A percentile compares a stretch with the other conserved stretches of the same genome.
Conservation (phyloP, 2,888 invertebrate species). For the Cinara cedri region DNA sequence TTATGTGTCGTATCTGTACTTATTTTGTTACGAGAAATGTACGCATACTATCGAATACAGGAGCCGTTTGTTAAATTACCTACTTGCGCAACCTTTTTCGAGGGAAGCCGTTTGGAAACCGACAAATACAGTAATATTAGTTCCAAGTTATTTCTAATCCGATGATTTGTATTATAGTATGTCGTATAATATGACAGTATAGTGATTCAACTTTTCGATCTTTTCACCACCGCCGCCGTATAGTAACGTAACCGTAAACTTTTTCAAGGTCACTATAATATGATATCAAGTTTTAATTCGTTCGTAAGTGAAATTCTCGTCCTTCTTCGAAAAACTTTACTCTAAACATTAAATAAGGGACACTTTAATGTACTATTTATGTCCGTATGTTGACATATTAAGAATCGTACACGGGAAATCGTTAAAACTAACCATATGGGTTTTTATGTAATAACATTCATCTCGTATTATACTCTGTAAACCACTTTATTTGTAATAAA, state of each 20-base stretch:
- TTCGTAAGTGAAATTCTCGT: conserved; percentile 2
- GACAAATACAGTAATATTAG: not conserved
- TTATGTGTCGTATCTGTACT: too few relatives aligned
- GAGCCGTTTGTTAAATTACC: too few relatives aligned
- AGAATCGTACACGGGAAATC: not conserved
- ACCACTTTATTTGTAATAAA: not conserved
- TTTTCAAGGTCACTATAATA: not conserved
- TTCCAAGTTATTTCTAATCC: conserved; percentile 7
- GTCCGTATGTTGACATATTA: not conserved
- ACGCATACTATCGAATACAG: too few relatives aligned
- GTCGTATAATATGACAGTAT: not conserved
- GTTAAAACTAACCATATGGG: not conserved
- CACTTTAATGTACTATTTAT: too few relatives aligned
- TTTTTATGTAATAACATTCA: conserved; percentile 6
- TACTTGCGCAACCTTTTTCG: too few relatives aligned
- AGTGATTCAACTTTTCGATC: conserved; percentile 20
- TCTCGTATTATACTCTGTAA: not conserved
- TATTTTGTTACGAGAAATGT: too few relatives aligned
- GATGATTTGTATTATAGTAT: conserved; percentile 10
- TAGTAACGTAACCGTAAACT: not conserved
- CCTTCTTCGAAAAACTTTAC: conserved; percentile 11
- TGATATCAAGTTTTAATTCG: conserved; percentile 32
- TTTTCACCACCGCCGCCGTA: not conserved
- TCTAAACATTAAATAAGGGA: conserved; percentile 21
- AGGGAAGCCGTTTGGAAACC: too few relatives aligned